Conservation (phyloP, 2,113 vertebrate genomes). For the Cinclus mexicanus region DNA sequence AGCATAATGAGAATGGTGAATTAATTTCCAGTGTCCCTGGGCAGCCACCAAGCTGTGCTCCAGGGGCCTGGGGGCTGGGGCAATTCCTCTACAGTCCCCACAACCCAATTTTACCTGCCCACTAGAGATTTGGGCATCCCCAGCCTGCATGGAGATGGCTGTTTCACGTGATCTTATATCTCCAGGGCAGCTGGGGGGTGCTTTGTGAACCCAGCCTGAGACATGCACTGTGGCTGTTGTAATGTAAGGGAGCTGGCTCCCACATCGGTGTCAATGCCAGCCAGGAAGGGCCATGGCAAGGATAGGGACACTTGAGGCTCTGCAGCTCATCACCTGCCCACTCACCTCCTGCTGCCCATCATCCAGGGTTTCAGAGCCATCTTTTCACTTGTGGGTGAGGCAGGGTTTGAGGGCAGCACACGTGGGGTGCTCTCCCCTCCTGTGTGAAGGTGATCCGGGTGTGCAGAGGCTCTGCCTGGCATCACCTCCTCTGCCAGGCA, state of each 20-base stretch:
- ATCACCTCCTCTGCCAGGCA: background rate
- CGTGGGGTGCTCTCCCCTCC: background rate
- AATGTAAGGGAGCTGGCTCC: rapidly evolving
- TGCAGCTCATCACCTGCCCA: background rate
- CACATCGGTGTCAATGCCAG: rapidly evolving
- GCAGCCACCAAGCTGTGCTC: background rate
- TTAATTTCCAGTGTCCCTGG: background rate
- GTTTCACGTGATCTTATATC: background rate
- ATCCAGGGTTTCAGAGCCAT: background rate
- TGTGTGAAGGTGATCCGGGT: rapidly evolving
- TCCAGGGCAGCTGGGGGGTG: background rate
- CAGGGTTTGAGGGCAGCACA: background rate
- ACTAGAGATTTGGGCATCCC: background rate
- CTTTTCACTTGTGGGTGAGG: background rate
- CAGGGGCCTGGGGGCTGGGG: background rate
- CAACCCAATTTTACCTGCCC: background rate
- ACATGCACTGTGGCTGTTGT: rapidly evolving
- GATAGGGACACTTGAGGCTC: background rate
- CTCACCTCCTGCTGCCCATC: background rate
- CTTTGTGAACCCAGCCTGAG: background rate
- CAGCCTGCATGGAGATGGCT: background rate
- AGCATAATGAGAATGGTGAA: rapidly evolving
- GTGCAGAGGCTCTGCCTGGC: background rate
- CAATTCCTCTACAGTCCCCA: background rate
- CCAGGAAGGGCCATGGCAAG: background rate